Evolutionary conservation across 1,140 invertebrate species (phyloP).

Genomic region (Pseudoatta argentina): DNA sequence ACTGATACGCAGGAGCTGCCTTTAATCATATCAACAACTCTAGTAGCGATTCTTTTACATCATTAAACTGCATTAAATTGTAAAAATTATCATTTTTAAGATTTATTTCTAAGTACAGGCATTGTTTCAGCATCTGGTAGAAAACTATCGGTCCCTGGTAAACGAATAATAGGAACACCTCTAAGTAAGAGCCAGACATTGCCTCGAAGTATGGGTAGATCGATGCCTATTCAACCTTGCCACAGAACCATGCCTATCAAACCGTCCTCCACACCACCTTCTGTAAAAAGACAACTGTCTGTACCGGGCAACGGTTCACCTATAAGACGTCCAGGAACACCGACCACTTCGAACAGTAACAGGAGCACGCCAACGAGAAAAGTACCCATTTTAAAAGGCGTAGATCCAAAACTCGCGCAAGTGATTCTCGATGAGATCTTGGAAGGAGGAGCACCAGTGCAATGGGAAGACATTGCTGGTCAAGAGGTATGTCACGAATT

Average conservation of each 20-base stretch:
- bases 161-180: slow-evolving; percentile 88
- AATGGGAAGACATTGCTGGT: slow-evolving; percentile 97
- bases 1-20: slow-evolving; percentile 38
- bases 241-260: slow-evolving; percentile 88
- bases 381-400: slow-evolving; percentile 89
- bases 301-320: slow-evolving; percentile 90
- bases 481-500: slow-evolving; percentile 88
- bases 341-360: slow-evolving; percentile 84
- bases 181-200: slow-evolving; percentile 94
- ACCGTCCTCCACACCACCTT: slow-evolving; percentile 92
- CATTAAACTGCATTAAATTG: background rate
- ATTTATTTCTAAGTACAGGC: slow-evolving; percentile 9
- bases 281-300: slow-evolving; percentile 92
- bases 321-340: slow-evolving; percentile 87
- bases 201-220: slow-evolving; percentile 93
- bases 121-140: slow-evolving; percentile 89
- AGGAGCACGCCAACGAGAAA: slow-evolving; percentile 83
- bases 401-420: slow-evolving; percentile 96
- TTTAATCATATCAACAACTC: slow-evolving; percentile 23
- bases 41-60: background rate
- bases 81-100: background rate
- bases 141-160: slow-evolving; percentile 90
- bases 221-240: slow-evolving; percentile 86
- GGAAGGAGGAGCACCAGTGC: slow-evolving; percentile 92
- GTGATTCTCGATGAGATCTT: slow-evolving; percentile 89